Evolutionary conservation across 2,113 vertebrate species (phyloP).

Genomic region (Hemiprocne comata): DNA sequence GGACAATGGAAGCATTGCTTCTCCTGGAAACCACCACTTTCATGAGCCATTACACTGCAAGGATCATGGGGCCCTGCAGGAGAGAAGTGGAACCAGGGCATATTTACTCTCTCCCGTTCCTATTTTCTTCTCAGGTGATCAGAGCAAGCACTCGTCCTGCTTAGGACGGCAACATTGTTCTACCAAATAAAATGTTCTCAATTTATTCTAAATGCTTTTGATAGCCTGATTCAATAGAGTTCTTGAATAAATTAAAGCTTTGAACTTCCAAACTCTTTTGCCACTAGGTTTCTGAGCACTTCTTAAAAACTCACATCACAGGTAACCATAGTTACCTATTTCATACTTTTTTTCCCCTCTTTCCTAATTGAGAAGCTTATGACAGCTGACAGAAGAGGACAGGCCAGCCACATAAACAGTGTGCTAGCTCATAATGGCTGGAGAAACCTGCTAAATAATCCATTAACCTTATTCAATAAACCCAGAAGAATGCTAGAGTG

Average conservation of each 20-base stretch:
- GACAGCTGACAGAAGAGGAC: conserved; percentile 14
- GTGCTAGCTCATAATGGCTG: conserved; percentile 2
- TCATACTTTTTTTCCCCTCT: not conserved
- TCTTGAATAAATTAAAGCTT: conserved; percentile 59
- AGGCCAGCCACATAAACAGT: conserved; percentile 18
- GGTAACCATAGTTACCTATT: conserved; percentile 66
- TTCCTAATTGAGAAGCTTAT: conserved; percentile 57
- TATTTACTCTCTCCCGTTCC: not conserved
- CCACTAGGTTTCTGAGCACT: conserved; percentile 41
- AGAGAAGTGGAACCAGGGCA: not conserved
- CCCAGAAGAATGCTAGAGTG: not conserved
- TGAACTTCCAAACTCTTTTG: conserved; percentile 49
- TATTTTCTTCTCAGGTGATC: not conserved
- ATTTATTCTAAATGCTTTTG: conserved; percentile 33
- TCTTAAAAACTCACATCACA: conserved; percentile 23
- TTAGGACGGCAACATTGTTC: not conserved
- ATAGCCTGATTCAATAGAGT: conserved; percentile 26
- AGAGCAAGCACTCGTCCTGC: not conserved
- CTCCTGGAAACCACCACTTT: not conserved
- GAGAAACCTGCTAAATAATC: conserved; percentile 31
- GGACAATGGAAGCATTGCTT: not conserved
- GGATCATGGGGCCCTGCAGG: not conserved
- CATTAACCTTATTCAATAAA: conserved; percentile 41
- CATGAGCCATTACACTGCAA: not conserved
- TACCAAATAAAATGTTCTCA: not conserved